Evolutionary conservation across 2,888 invertebrate species (phyloP).

Genomic region (Ryuthela nishihirai): DNA sequence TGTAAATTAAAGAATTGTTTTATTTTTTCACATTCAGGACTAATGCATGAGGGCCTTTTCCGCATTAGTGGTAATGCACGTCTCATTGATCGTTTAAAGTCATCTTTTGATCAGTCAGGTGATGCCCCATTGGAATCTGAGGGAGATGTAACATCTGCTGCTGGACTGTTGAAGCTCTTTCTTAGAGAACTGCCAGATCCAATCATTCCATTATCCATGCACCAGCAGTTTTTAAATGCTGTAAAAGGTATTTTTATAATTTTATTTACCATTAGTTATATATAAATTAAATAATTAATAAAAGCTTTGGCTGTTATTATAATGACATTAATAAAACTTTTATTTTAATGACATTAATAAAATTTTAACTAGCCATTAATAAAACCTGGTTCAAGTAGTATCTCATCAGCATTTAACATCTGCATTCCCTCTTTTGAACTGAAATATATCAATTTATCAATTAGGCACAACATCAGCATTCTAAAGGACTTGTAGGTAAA

Average conservation of each 20-base stretch:
- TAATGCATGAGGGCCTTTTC: slow-evolving; percentile 56
- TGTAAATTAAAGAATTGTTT: slow-evolving; percentile 4
- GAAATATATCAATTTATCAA: too few species aligned
- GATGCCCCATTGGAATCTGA: slow-evolving; percentile 57
- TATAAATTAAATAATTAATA: too few species aligned
- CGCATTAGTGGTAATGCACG: slow-evolving; percentile 57
- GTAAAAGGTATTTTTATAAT: slow-evolving; percentile 51
- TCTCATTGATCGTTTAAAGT: slow-evolving; percentile 55
- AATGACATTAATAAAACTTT: too few species aligned
- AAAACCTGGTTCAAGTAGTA: too few species aligned
- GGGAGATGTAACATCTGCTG: slow-evolving; percentile 57
- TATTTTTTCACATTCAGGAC: slow-evolving; percentile 46
- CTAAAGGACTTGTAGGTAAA: too few species aligned
- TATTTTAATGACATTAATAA: too few species aligned
- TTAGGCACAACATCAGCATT: too few species aligned
- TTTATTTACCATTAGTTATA: neutral
- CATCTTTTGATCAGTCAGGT: slow-evolving; percentile 56
- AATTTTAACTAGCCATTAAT: too few species aligned
- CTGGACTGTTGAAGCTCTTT: slow-evolving; percentile 58
- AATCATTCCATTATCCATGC: slow-evolving; percentile 53
- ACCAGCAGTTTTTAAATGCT: slow-evolving; percentile 49
- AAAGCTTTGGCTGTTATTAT: too few species aligned
- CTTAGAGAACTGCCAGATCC: slow-evolving; percentile 57
- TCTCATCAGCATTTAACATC: too few species aligned
- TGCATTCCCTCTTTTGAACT: too few species aligned